phyloP scores from a whole-genome alignment of 2,113 vertebrate species.

The Psephotus haematonotus region DNA sequence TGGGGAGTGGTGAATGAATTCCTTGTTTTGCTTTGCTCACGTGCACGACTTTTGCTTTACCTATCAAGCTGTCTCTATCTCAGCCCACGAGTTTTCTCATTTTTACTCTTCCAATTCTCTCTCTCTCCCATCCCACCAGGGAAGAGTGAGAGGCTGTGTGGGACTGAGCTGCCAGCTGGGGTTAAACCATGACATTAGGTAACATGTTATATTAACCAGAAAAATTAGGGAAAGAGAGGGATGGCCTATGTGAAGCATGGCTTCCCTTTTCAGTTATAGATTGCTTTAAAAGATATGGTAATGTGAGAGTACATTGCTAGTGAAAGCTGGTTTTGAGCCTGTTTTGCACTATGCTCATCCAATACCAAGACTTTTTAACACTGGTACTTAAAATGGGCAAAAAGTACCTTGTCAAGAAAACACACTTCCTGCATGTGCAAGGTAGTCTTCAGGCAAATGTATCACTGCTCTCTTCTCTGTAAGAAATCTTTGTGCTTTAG shows the following conservation, averaged over 20 bases:
- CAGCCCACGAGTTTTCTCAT: neutral
- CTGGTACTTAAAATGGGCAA: neutral
- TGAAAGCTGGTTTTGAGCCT: neutral
- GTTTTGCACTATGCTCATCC: neutral
- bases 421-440: neutral
- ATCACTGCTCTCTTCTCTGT: neutral
- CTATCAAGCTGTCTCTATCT: neutral
- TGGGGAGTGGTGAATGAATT: neutral
- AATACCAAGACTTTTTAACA: neutral
- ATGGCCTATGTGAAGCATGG: neutral
- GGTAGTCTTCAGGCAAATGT: neutral
- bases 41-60: neutral
- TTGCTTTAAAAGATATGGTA: neutral
- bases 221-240: neutral
- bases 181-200: neutral
- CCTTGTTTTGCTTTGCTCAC: neutral
- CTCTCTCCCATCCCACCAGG: rapidly evolving
- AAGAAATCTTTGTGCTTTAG: neutral
- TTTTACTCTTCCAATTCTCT: neutral
- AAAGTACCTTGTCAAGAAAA: neutral
- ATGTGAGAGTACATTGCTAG: neutral
- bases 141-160: rapidly evolving
- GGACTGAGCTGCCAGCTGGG: neutral
- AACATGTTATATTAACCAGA: neutral
- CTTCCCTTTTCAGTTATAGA: neutral